These are phyloP conservation scores for Tiliqua scincoides DNA, from an alignment of 2,113 vertebrate species.

Conservation along the genomic window DNA sequence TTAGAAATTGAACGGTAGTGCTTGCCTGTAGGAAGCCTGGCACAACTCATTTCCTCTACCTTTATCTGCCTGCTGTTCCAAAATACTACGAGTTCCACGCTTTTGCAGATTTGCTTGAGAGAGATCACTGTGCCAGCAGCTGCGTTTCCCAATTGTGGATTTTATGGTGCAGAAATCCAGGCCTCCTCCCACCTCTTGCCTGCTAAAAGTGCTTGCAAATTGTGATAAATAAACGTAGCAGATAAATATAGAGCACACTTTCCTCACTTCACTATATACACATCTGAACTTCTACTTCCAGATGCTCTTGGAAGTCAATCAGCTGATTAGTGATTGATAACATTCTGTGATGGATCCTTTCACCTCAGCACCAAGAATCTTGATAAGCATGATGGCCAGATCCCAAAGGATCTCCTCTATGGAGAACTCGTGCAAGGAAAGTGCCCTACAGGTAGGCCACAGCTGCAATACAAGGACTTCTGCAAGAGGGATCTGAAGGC, in stretches of 20 bases:
- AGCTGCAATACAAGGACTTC: no score
- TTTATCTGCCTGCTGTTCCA: neutral
- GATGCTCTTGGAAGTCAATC: conserved; percentile 17
- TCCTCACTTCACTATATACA: neutral
- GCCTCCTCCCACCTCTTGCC: neutral
- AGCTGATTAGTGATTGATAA: neutral
- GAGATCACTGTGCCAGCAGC: neutral
- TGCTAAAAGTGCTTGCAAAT: neutral
- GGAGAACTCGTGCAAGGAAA: no score
- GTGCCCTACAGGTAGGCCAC: no score
- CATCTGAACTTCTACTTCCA: neutral
- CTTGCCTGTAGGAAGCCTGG: no score
- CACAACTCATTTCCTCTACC: neutral
- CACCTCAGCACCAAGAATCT: no score
- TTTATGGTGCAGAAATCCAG: neutral
- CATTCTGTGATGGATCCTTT: neutral
- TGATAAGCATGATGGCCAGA: no score
- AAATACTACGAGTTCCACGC: neutral
- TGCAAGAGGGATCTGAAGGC: no score
- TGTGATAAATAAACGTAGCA: neutral
- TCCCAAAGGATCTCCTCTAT: no score
- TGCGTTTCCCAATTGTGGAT: neutral
- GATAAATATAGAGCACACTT: neutral
- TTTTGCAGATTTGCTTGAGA: neutral
- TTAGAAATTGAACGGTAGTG: neutral